phyloP scores from a whole-genome alignment of 2,113 vertebrate species.

The Gadus chalcogrammus region DNA sequence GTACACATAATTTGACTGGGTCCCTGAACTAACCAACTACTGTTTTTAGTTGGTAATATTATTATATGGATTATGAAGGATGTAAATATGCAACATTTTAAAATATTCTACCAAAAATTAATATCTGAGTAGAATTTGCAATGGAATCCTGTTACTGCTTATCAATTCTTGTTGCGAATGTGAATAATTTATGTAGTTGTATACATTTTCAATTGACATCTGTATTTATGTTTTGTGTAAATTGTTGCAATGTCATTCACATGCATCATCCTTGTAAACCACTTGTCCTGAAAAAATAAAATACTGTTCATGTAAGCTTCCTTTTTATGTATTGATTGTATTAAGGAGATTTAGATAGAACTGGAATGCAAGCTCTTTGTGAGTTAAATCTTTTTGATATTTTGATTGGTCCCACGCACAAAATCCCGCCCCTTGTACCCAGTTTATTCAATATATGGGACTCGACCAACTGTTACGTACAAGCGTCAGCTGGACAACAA shows the following conservation, averaged over 20 bases:
- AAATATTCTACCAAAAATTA: constrained; percentile 46
- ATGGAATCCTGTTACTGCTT: constrained; percentile 47
- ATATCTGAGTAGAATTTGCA: constrained; percentile 45
- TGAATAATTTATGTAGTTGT: constrained; percentile 55
- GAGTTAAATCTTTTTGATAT: no score
- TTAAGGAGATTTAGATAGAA: not conserved
- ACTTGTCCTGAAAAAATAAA: constrained; percentile 58
- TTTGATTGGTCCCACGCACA: no score
- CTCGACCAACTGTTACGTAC: no score
- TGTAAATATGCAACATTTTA: constrained; percentile 29
- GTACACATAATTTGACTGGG: not conserved
- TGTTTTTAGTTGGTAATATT: no score
- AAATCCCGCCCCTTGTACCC: no score
- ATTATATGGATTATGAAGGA: constrained; percentile 1
- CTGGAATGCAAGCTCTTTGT: not conserved
- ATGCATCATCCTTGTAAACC: constrained; percentile 47
- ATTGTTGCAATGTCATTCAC: constrained; percentile 22
- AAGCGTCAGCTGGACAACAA: no score
- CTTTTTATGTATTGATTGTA: not conserved
- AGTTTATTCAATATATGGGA: no score
- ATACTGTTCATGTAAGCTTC: constrained; percentile 23
- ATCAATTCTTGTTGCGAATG: constrained; percentile 42
- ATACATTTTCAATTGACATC: constrained; percentile 41
- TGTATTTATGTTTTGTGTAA: constrained; percentile 65
- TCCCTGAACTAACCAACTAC: no score